A percentile compares a stretch with the other conserved stretches of the same genome.
Evolutionary conservation across 1,140 invertebrate genomes (phyloP).

Genomic region (Drosophila tani): DNA sequence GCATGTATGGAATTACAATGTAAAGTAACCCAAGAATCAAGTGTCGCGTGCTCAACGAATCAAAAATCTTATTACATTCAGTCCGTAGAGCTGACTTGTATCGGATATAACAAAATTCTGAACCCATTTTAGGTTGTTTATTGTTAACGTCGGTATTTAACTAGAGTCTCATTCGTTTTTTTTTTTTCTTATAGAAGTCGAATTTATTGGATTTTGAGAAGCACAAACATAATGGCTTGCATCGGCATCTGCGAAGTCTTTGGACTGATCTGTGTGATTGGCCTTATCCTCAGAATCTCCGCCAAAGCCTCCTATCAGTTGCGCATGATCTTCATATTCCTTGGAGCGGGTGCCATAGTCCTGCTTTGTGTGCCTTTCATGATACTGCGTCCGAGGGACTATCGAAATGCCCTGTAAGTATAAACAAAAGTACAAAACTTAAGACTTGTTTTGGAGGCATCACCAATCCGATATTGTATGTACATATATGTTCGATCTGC

Average conservation of each 20-base stretch:
- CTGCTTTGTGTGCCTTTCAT: constrained; percentile 90
- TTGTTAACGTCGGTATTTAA: background rate
- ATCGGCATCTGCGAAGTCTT: constrained; percentile 77
- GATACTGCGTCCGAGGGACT: constrained; percentile 89
- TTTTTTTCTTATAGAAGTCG: constrained; percentile 22
- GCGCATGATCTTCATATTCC: constrained; percentile 87
- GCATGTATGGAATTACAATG: too few species aligned
- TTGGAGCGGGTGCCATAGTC: constrained; percentile 87
- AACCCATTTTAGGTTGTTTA: background rate
- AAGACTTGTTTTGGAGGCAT: too few species aligned
- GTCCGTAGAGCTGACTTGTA: background rate
- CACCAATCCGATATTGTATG: too few species aligned
- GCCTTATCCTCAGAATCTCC: constrained; percentile 85
- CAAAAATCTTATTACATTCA: too few species aligned
- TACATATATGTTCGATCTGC: too few species aligned
- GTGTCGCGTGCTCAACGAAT: background rate
- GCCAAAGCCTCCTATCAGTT: constrained; percentile 87
- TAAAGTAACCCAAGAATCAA: constrained; percentile 2
- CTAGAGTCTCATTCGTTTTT: background rate
- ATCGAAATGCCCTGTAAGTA: constrained; percentile 91
- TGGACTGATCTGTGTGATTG: constrained; percentile 79
- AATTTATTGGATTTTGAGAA: background rate
- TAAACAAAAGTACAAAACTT: too few species aligned
- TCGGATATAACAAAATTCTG: background rate
- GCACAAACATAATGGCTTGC: constrained; percentile 57